phyloP scores from a whole-genome alignment of 2,888 invertebrate genomes.

The Ophioninae sp. region DNA sequence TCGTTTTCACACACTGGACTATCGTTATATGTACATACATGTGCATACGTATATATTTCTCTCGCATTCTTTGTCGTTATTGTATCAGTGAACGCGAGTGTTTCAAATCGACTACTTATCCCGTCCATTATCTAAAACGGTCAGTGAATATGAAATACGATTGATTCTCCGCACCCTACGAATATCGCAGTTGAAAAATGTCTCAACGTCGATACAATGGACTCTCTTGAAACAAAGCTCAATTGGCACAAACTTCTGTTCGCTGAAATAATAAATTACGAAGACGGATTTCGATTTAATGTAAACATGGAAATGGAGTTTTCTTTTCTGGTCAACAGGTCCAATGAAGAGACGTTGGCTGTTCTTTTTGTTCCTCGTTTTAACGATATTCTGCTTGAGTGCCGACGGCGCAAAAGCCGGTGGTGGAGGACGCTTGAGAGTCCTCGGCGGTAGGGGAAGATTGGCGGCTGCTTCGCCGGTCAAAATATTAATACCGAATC shows the following conservation, averaged over 20 bases:
- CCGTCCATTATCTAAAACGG: slow-evolving; percentile 57
- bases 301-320: not conserved
- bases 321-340: slow-evolving; percentile 35
- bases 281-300: not conserved
- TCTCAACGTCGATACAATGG: not conserved
- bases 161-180: slow-evolving; percentile 47
- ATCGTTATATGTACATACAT: slow-evolving; percentile 5
- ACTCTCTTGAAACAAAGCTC: not conserved
- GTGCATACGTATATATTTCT: not conserved
- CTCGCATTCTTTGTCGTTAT: slow-evolving; percentile 22
- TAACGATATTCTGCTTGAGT: slow-evolving; percentile 66
- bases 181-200: slow-evolving; percentile 19
- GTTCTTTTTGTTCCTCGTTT: slow-evolving; percentile 65
- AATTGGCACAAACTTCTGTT: not conserved
- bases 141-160: slow-evolving; percentile 56
- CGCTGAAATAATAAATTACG: not conserved
- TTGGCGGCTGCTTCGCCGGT: slow-evolving; percentile 81
- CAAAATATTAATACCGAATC: slow-evolving; percentile 83
- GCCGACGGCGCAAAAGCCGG: slow-evolving; percentile 72
- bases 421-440: slow-evolving; percentile 67
- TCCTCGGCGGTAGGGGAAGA: slow-evolving; percentile 79
- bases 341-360: slow-evolving; percentile 70
- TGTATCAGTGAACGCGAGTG: slow-evolving; percentile 54
- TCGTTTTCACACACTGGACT: slow-evolving; percentile 35
- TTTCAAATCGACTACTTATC: slow-evolving; percentile 57